phyloP scores from a whole-genome alignment of 2,797 vertebrate species.

The Lepilemur septentrionalis region DNA sequence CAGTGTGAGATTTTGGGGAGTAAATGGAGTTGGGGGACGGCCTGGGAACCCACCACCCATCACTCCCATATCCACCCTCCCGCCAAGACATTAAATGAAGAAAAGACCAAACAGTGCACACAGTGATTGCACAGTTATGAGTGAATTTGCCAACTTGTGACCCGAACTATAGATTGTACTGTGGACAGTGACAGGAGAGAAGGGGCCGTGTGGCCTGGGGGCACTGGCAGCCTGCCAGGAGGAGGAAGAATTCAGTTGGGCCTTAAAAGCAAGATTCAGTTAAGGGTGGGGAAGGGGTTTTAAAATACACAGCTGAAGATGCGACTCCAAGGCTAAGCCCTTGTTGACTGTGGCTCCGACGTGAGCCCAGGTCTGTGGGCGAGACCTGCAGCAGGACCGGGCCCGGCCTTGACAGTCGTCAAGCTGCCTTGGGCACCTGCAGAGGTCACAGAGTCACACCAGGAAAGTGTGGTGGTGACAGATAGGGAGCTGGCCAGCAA shows the following conservation, averaged over 20 bases:
- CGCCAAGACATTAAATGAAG: background rate
- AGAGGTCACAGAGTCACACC: rapidly evolving
- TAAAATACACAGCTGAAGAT: background rate
- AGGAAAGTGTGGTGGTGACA: background rate
- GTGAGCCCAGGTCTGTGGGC: background rate
- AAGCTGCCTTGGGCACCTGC: rapidly evolving
- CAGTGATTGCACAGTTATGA: rapidly evolving
- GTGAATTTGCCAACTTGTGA: background rate
- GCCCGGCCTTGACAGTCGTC: rapidly evolving
- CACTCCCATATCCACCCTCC: rapidly evolving
- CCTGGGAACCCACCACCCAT: rapidly evolving
- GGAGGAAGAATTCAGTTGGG: background rate
- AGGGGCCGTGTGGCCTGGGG: no score
- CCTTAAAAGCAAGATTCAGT: background rate
- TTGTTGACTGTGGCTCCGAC: background rate
- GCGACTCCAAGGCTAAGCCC: background rate
- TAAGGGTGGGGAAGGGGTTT: background rate
- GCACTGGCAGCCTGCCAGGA: background rate
- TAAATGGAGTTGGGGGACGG: background rate
- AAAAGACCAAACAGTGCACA: rapidly evolving
- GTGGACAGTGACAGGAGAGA: background rate
- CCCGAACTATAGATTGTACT: rapidly evolving
- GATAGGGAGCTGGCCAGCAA: rapidly evolving
- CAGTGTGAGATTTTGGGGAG: background rate
- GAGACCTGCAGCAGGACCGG: rapidly evolving